Evolutionary conservation across 2,113 vertebrate species (phyloP), one percentile per base, ranked within the genome.

Genomic region (Pagrus major): DNA sequence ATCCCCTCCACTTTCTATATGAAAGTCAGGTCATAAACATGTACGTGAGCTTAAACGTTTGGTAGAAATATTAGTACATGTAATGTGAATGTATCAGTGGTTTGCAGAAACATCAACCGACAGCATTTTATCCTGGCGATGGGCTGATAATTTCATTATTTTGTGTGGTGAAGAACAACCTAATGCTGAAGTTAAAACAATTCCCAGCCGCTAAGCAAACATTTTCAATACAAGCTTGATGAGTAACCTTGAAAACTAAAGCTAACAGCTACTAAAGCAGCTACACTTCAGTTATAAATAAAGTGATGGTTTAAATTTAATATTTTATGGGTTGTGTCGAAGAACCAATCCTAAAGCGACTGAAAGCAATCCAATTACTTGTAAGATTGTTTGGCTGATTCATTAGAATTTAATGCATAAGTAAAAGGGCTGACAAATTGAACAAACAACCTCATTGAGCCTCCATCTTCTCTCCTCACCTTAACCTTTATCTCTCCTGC

Each of bases 401-500:
- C 25, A 23, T 11, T n/a, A 14, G 35, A 63, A 54, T 56, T 12
- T 3, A 67, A 75, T 71, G 33, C 67, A 60, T 46, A 73, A 44
- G 35, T 46, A 59, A 46, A 20, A 52, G 12, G n/a, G 21, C 18
- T 18, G n/a, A 66, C 51, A 54, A 54, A 59, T 52, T 61, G 46
- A 81, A 61, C 47, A 67, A 78, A 72, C 37, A 56, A 46, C 69
- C 52, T 27, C 15, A 58, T 23, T 41, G 15, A 66, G 14, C 42
- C 41, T 76, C 41, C 15, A 46, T 72, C 58, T 51, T 49, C 39
- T 71, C 51, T 47, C 42, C 39, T 60, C 69, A 68, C 69, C 76
- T 68, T 81, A 65, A 76, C 77, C 75, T 85, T 68, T 59, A 61
- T 47, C 42, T 23, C 63, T 75, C 49, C 39, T 21, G 7, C 49